These are phyloP conservation scores for Creontiades dilutus DNA, from an alignment of 2,888 invertebrate species.

Conservation along the genomic window DNA sequence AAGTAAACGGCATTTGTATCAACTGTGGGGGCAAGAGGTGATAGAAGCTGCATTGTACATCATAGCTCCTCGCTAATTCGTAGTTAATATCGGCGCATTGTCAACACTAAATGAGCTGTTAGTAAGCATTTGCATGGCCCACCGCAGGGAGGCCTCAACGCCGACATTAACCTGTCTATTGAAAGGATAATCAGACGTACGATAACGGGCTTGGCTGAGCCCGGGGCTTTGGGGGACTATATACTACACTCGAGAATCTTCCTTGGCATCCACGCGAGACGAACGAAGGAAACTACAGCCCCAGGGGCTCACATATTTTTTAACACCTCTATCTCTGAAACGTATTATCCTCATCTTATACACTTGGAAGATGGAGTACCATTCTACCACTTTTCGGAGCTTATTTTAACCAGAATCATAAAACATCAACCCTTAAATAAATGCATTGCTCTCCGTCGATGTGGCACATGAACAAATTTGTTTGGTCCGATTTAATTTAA, in stretches of 20 bases:
- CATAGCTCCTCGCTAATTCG: background rate
- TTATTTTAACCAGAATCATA: no score
- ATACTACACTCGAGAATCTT: background rate
- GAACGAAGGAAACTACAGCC: background rate
- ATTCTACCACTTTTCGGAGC: no score
- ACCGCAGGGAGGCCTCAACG: background rate
- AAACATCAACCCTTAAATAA: no score
- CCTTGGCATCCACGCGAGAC: background rate
- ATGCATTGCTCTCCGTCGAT: no score
- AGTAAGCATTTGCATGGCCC: conserved; percentile 28
- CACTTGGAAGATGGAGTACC: no score
- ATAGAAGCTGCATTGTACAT: background rate
- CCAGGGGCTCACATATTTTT: background rate
- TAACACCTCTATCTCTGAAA: no score
- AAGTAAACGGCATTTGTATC: background rate
- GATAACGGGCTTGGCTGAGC: conserved; percentile 15
- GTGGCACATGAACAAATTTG: no score
- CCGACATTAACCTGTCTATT: conserved; percentile 42
- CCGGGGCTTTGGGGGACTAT: background rate
- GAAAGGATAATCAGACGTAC: conserved; percentile 44
- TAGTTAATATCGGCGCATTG: conserved; percentile 26
- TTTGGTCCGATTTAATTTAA: no score
- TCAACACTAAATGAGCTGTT: conserved; percentile 34
- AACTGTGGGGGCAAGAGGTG: conserved; percentile 4
- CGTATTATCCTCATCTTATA: no score